Percentiles rank a stretch among this genome's conserved stretches.
Conservation (phyloP, 2,888 invertebrate species). For the Stegophylla sp. region DNA sequence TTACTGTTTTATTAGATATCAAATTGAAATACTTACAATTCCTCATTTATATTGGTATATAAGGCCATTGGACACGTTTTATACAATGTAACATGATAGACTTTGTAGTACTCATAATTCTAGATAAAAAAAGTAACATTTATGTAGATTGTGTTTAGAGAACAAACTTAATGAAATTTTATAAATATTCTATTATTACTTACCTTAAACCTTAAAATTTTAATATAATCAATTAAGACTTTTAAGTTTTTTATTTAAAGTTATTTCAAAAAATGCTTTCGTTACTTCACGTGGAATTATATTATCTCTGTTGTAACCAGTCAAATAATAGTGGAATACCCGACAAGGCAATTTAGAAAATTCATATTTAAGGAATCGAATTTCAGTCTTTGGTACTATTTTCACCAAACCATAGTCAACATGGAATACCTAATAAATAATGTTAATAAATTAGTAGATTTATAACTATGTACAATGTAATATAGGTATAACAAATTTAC, state of each 20-base stretch:
- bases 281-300: constrained; percentile 6
- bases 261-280: not conserved
- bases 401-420: constrained; percentile 28
- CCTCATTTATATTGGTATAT: not conserved
- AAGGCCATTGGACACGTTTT: too few species aligned
- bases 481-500: constrained; percentile 26
- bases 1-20: too few species aligned
- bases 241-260: too few species aligned
- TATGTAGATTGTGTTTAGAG: too few species aligned
- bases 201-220: too few species aligned
- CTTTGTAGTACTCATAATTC: too few species aligned
- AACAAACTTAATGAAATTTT: too few species aligned
- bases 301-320: constrained; percentile 30
- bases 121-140: too few species aligned
- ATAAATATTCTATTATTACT: too few species aligned
- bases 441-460: not conserved
- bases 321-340: constrained; percentile 41
- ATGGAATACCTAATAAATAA: constrained; percentile 38
- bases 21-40: constrained; percentile 30
- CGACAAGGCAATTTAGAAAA: constrained; percentile 28
- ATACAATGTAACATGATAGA: too few species aligned
- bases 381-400: constrained; percentile 26
- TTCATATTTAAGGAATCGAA: not conserved
- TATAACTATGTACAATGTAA: not conserved
- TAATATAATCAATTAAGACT: too few species aligned